Evolutionary conservation across 2,888 invertebrate genomes (phyloP), one percentile per base, ranked within the genome.

Genomic region (Acrobasis suavella): DNA sequence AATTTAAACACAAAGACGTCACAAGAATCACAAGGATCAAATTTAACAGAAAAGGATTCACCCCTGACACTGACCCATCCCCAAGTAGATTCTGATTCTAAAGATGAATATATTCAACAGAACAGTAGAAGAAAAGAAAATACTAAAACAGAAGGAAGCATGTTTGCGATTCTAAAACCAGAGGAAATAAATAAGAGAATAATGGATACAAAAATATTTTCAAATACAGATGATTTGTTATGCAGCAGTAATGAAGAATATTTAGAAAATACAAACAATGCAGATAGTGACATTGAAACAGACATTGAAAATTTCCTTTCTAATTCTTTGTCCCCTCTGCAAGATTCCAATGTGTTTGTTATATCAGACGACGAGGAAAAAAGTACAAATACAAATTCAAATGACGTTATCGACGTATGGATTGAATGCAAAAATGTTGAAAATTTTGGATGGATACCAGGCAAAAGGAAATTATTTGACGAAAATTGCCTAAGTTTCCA

Each of bases 121-220:
- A 55, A 62, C 1, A 60, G 50, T 55, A 17, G 16, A 55, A 37
- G 14, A 38, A 52, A 65, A 38, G 66, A 63, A 60, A 66, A 66
- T 51, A 55, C 61, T 55, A 67, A 65, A 60, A 81, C 70, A 9
- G 80, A 81, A 66, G 72, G 67, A 54, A 73, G 81, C 1, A 89
- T 91, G 89, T 80, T 84, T 65, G 73, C 56, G 12, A 56, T 92
- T 67, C 80, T 92, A 64, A 91, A 90, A 74, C 91, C 91, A 0
- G 91, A 91, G 74, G 87, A 92, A 81, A 91, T 92, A 39, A 91
- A 91, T 70, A 77, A 85, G 70, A 84, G 82, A 68, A 62, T 77
- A 55, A 63, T 67, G 52, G 70, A 64, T 58, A 65, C 49, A 46
- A 64, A n/a, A 8, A 17, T 65, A 39, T 63, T 56, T 59, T 64